Percentiles rank a stretch among this genome's conserved stretches.
Evolutionary conservation across 2,888 invertebrate species (phyloP).

Genomic region (Nyleta sp.): DNA sequence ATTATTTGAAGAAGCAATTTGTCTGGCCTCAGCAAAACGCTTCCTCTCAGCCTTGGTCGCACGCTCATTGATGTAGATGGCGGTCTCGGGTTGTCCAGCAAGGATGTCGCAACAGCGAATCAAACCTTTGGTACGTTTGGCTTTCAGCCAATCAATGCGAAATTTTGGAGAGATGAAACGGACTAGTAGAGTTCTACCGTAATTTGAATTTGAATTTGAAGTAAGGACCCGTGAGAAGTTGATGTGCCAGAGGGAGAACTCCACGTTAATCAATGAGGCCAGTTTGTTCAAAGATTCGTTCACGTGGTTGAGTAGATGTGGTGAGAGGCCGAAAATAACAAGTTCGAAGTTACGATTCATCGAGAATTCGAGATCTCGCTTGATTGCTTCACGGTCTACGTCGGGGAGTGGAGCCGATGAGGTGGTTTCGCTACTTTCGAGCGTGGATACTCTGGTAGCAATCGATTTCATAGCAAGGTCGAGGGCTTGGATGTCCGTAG

Average conservation of each 20-base stretch:
- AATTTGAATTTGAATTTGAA: too few relatives aligned
- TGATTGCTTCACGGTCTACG: not conserved
- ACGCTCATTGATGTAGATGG: not conserved
- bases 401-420: not conserved
- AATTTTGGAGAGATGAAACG: too few relatives aligned
- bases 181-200: too few relatives aligned
- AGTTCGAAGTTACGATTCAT: not conserved
- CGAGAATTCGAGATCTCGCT: not conserved
- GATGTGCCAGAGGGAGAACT: not conserved
- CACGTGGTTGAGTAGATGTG: not conserved
- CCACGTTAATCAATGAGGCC: not conserved
- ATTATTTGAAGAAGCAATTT: constrained; percentile 2
- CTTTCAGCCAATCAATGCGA: constrained; percentile 17
- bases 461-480: not conserved
- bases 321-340: not conserved
- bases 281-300: not conserved
- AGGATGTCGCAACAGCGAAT: not conserved
- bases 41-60: not conserved
- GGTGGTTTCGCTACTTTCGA: not conserved
- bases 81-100: not conserved
- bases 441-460: not conserved
- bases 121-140: not conserved
- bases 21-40: not conserved
- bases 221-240: not conserved
- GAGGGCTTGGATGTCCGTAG: not conserved